A percentile compares a stretch with the other conserved stretches of the same genome.
Conservation (phyloP, 2,113 vertebrate genomes). For the Aythya baeri region DNA sequence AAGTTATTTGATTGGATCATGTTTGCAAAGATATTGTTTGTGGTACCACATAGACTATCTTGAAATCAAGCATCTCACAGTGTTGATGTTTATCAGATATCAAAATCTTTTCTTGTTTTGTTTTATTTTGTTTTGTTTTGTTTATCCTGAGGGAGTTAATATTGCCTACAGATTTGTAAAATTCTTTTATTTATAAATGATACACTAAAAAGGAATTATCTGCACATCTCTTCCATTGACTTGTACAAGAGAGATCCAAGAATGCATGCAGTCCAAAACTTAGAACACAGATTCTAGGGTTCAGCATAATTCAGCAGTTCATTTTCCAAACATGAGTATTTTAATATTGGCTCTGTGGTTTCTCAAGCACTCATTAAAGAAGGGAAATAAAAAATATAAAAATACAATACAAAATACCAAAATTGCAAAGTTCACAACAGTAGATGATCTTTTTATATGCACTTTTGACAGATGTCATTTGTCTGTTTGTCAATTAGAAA, state of each 20-base stretch:
- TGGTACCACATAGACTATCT: not conserved
- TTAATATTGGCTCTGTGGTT: fast-evolving
- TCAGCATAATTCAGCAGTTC: not conserved
- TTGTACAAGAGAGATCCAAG: not conserved
- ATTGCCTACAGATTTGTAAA: not conserved
- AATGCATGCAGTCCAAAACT: not conserved
- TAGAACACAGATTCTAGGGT: not conserved
- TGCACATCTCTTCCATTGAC: not conserved
- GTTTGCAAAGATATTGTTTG: not conserved
- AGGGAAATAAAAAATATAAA: not conserved
- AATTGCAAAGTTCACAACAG: not conserved
- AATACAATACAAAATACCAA: not conserved
- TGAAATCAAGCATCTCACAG: not conserved
- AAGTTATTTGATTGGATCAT: not conserved
- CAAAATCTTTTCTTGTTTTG: not conserved
- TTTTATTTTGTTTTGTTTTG: too few species aligned
- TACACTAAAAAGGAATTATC: not conserved
- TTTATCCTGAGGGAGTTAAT: not conserved
- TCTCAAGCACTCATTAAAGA: not conserved
- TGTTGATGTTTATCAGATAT: not conserved
- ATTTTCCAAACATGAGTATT: not conserved
- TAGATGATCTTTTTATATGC: not conserved
- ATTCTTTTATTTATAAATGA: not conserved
- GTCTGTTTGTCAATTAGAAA: not conserved
- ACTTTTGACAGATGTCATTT: not conserved